Percentiles rank a stretch among this genome's conserved stretches.
phyloP scores from a whole-genome alignment of 2,888 invertebrate genomes.

The Trichopoda pennipes region DNA sequence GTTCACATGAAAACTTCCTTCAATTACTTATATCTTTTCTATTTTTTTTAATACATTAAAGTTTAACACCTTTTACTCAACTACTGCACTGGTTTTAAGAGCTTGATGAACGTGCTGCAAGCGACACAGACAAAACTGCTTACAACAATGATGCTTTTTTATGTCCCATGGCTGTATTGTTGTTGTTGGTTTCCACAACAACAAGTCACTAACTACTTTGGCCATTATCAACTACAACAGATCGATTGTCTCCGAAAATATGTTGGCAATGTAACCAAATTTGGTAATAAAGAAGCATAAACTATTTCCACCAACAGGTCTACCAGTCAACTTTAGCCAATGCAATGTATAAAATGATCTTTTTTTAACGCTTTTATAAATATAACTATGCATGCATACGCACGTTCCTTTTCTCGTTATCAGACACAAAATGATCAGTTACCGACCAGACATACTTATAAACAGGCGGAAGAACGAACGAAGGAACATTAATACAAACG shows the following conservation, averaged over 20 bases:
- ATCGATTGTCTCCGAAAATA: slow-evolving; percentile 69
- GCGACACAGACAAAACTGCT: slow-evolving; percentile 51
- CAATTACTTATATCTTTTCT: too few species aligned
- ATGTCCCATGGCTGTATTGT: slow-evolving; percentile 36
- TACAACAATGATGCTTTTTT: slow-evolving; percentile 37
- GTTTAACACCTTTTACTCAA: too few species aligned
- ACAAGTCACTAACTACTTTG: slow-evolving; percentile 47
- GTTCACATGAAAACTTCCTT: too few species aligned
- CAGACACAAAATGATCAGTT: slow-evolving; percentile 64
- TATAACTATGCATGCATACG: slow-evolving; percentile 66
- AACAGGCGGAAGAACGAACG: slow-evolving; percentile 32
- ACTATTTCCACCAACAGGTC: slow-evolving; percentile 65
- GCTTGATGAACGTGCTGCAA: slow-evolving; percentile 64
- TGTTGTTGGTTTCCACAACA: slow-evolving; percentile 9
- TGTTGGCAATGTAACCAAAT: slow-evolving; percentile 71
- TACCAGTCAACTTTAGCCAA: slow-evolving; percentile 29
- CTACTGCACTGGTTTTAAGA: slow-evolving; percentile 18
- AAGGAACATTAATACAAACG: slow-evolving; percentile 20
- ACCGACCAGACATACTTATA: slow-evolving; percentile 34
- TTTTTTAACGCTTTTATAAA: slow-evolving; percentile 68
- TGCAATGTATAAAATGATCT: slow-evolving; percentile 60
- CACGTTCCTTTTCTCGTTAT: slow-evolving; percentile 63
- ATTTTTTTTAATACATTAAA: background rate
- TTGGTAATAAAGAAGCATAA: slow-evolving; percentile 70
- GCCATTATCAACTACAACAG: slow-evolving; percentile 59